Base-by-base conservation (phyloP, 2,113 vertebrate species). In the Rutilus rutilus region DNA sequence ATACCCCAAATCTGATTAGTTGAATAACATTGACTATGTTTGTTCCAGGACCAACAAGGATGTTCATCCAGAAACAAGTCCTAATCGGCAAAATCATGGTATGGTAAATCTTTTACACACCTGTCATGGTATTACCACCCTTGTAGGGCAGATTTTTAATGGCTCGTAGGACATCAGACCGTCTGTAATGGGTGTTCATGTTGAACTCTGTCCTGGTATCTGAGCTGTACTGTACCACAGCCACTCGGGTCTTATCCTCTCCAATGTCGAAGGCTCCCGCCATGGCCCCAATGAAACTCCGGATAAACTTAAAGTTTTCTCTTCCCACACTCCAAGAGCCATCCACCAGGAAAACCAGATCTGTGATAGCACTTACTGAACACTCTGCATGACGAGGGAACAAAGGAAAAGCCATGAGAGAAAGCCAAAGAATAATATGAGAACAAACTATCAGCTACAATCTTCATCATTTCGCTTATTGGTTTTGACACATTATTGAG, bases 51-150 rank as follows among this genome's bases (percentile, higher is more conserved):
- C 36, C 67, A 71, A 42, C 67, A 42, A 39, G 21, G 30, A 23
- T 52, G 42, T 30, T 76, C 7, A 52, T 54, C 27, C 45, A 17
- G 25, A 8, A 21, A 19, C 74, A 33, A 76, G 14, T 52, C 15
- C n/a, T 27, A 52, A 19, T 50, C 10, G 4, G 45, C 42, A 7
- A 47, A 75, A 75, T 50, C 14, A 77, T 23, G 11, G 6, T 23
- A 42, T 12, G 19, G 67, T 10, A 17, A 60, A 60, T 52, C 15
- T 6, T 33, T 62, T n/a, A 62, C 88, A 52, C 91, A 95, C 98
- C 98, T 93, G 98, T 99, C 97, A 99, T 99, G 30, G 98, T 99
- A 91, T 99, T 99, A 57, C 98, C 98, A 65, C 98, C 98, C 94
- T 99, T 99, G 93, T 99, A 99, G 1, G 98, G 98, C 88, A 99